A percentile compares a stretch with the other conserved stretches of the same genome.
phyloP scores from a whole-genome alignment of 2,888 invertebrate species.

The Cheilosia vernalis region DNA sequence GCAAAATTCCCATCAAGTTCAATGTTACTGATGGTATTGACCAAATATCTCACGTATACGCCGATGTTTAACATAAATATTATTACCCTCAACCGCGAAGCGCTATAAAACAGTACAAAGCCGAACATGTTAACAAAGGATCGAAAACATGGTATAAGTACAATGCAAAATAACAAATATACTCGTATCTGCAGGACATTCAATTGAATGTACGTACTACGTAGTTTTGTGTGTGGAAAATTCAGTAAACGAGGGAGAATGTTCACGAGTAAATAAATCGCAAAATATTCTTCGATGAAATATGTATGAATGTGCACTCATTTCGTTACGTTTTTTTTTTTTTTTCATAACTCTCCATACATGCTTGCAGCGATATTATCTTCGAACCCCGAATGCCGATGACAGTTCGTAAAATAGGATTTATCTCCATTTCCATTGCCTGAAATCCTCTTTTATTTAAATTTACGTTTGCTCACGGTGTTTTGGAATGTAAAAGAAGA shows the following conservation, averaged over 20 bases:
- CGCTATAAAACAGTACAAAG: no score
- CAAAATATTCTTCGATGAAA: conserved; percentile 55
- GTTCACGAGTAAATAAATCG: conserved; percentile 40
- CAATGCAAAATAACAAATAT: not conserved
- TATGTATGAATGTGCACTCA: conserved; percentile 60
- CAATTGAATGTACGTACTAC: not conserved
- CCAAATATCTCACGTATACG: no score
- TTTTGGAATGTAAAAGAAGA: not conserved
- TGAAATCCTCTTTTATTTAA: conserved; percentile 4
- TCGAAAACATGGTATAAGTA: no score
- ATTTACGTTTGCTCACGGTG: not conserved
- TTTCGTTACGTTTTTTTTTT: conserved; percentile 31
- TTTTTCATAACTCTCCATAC: not conserved
- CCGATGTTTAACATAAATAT: no score
- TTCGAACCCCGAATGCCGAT: conserved; percentile 55
- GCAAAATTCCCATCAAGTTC: no score
- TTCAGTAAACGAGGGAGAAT: conserved; percentile 2
- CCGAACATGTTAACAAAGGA: no score
- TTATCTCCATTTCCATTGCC: conserved; percentile 36
- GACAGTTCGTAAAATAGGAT: conserved; percentile 64
- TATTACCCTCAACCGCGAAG: no score
- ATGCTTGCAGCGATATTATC: conserved; percentile 59
- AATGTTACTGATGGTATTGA: no score
- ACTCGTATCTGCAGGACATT: conserved; percentile 29
- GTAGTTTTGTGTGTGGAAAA: not conserved